Conservation (phyloP, 2,888 invertebrate species). For the Diadegma fenestrale region DNA sequence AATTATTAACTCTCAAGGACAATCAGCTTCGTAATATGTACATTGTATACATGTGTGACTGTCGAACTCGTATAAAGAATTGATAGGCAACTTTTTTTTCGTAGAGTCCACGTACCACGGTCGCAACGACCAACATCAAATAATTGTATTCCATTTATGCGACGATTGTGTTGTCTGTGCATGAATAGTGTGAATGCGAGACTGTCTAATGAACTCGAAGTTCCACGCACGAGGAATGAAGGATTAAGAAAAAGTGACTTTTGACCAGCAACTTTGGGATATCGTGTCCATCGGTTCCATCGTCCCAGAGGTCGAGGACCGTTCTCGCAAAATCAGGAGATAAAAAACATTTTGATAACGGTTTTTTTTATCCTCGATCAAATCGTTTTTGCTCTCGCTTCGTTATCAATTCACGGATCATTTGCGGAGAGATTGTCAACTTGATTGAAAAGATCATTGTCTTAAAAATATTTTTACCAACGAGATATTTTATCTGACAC, state of each 20-base stretch:
- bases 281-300: background rate
- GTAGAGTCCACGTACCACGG: background rate
- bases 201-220: background rate
- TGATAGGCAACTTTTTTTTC: background rate
- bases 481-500: background rate
- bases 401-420: background rate
- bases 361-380: background rate
- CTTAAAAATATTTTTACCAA: background rate
- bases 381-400: background rate
- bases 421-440: background rate
- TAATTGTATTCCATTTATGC: background rate
- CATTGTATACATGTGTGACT: background rate
- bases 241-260: background rate
- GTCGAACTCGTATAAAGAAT: background rate
- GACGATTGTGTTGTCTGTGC: background rate
- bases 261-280: background rate
- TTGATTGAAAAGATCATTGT: background rate
- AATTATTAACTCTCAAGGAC: constrained; percentile 72
- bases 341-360: background rate
- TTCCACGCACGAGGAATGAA: background rate
- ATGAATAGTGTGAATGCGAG: background rate
- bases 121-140: constrained; percentile 10
- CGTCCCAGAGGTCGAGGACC: constrained; percentile 14
- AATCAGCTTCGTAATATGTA: constrained; percentile 11
- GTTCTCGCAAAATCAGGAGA: background rate